Evolutionary conservation across 2,797 vertebrate species (phyloP).

Genomic region (Rallus crepitans): DNA sequence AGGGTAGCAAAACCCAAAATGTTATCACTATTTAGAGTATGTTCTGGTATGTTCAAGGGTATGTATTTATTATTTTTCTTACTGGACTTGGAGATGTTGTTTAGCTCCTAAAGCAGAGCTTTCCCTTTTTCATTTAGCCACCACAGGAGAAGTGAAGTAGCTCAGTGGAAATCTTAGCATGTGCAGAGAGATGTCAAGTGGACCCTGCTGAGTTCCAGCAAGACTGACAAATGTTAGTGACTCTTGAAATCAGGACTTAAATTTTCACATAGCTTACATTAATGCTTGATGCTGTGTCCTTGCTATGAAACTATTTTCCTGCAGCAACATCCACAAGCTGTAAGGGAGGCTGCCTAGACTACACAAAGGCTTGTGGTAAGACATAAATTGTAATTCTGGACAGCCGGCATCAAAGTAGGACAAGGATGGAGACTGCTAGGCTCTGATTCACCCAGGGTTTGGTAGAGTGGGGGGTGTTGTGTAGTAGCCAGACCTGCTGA

Average conservation of each 20-base stretch:
- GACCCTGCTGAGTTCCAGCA: not conserved
- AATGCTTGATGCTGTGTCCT: not conserved
- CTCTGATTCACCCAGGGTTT: not conserved
- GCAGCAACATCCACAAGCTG: not conserved
- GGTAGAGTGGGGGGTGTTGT: not conserved
- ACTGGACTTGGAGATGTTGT: not conserved
- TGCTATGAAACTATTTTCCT: not conserved
- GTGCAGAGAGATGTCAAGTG: not conserved
- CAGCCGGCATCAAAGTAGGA: not conserved
- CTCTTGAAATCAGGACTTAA: not conserved
- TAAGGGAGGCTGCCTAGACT: not conserved
- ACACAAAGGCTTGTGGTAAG: not conserved
- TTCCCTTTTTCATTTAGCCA: not conserved
- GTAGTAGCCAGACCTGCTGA: too few relatives aligned
- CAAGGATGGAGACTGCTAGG: not conserved
- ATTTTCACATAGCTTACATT: not conserved
- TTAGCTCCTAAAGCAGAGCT: not conserved
- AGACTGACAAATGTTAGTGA: not conserved
- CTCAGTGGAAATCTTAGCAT: not conserved
- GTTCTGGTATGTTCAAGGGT: not conserved
- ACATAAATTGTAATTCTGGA: not conserved
- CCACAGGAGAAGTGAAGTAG: not conserved
- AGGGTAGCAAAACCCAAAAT: not conserved
- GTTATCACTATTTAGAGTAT: not conserved
- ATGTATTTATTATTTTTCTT: not conserved